A percentile compares a stretch with the other conserved stretches of the same genome.
These are phyloP conservation scores for Lasioglossum baleicum DNA, from an alignment of 1,140 invertebrate genomes.

Conservation along the genomic window DNA sequence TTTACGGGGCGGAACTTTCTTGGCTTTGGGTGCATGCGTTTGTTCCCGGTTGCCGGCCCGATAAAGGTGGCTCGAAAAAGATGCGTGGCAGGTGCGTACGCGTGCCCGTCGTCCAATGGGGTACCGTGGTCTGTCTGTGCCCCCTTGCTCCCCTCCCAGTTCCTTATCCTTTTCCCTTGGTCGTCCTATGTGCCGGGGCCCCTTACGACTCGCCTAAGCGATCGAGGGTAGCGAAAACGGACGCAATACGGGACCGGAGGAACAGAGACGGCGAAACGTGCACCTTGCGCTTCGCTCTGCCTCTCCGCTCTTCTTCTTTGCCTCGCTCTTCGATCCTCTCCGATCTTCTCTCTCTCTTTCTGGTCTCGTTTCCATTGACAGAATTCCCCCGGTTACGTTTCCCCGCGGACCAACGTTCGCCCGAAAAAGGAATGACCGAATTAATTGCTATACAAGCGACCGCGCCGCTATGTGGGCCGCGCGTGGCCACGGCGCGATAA, in stretches of 20 bases:
- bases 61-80: slow-evolving; percentile 72
- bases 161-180: slow-evolving; percentile 1
- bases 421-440: slow-evolving; percentile 33
- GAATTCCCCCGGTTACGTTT: slow-evolving; percentile 53
- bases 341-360: too few species aligned
- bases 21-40: slow-evolving; percentile 47
- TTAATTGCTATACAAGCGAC: slow-evolving; percentile 41
- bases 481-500: slow-evolving; percentile 4
- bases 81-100: slow-evolving; percentile 77
- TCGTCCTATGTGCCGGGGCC: background rate
- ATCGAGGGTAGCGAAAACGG: slow-evolving; percentile 5
- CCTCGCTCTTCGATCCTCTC: too few species aligned
- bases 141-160: slow-evolving; percentile 1
- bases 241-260: background rate
- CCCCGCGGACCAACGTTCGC: slow-evolving; percentile 2
- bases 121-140: slow-evolving; percentile 24
- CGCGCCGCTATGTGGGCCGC: slow-evolving; percentile 24
- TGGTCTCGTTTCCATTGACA: slow-evolving; percentile 58
- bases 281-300: slow-evolving; percentile 50
- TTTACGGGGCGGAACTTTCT: slow-evolving; percentile 43
- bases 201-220: background rate
- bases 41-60: slow-evolving; percentile 60
- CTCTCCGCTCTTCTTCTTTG: too few species aligned
- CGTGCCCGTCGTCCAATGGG: slow-evolving; percentile 76
- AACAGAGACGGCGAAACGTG: slow-evolving; percentile 13